Evolutionary conservation across 2,113 vertebrate genomes (phyloP).

Genomic region (Coregonus clupeaformis): DNA sequence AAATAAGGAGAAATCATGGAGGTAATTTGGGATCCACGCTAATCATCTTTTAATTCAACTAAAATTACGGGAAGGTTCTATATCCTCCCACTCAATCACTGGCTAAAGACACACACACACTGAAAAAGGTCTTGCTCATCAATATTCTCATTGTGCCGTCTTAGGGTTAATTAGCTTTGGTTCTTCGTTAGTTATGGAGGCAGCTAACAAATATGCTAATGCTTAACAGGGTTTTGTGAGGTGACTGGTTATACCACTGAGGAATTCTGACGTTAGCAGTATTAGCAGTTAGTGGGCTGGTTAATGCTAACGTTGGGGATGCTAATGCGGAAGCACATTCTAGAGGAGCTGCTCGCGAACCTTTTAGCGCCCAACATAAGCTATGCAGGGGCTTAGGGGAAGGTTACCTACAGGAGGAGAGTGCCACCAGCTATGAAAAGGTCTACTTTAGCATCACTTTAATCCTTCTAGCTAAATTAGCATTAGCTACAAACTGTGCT

Average conservation of each 20-base stretch:
- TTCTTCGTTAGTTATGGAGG: not conserved
- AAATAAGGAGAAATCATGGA: not conserved
- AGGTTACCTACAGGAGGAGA: conserved; percentile 15
- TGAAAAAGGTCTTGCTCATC: not conserved
- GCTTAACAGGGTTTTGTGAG: conserved; percentile 11
- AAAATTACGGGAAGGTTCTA: not conserved
- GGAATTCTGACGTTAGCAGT: conserved; percentile 17
- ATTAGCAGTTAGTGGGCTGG: conserved; percentile 36
- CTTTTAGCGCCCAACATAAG: conserved; percentile 32
- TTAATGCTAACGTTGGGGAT: conserved; percentile 35
- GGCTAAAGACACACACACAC: not conserved
- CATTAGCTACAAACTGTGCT: not conserved
- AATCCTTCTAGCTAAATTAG: not conserved
- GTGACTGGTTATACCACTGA: conserved; percentile 25
- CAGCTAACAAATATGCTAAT: not conserved
- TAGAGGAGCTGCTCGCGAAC: conserved; percentile 14
- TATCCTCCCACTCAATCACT: not conserved
- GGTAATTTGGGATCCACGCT: not conserved
- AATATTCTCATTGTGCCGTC: not conserved
- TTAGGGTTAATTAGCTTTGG: not conserved
- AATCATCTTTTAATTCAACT: not conserved
- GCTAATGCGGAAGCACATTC: conserved; percentile 9
- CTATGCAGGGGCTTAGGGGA: conserved; percentile 8
- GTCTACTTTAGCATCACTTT: not conserved
- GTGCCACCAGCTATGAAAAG: conserved; percentile 40